Percentiles rank a stretch among this genome's conserved stretches.
Evolutionary conservation across 2,888 invertebrate species (phyloP).

Genomic region (Anthrax anthrax): DNA sequence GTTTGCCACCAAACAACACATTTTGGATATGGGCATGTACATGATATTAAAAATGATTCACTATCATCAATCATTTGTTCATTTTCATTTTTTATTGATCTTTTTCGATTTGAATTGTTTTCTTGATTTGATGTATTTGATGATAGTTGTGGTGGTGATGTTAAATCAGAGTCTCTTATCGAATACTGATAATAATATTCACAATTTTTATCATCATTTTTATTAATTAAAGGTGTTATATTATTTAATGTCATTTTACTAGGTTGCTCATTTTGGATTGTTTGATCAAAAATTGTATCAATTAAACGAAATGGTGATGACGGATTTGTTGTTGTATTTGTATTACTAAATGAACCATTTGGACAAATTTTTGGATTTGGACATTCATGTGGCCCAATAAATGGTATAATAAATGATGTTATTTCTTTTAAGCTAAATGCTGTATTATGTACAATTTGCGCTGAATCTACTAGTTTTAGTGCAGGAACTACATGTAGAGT

Average conservation of each 20-base stretch:
- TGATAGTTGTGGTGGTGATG: background rate
- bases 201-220: background rate
- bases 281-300: slow-evolving; percentile 4
- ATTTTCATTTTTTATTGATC: slow-evolving; percentile 10
- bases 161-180: slow-evolving; percentile 5
- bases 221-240: slow-evolving; percentile 7
- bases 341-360: slow-evolving; percentile 19
- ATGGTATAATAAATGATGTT: slow-evolving; percentile 34
- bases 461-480: slow-evolving; percentile 22
- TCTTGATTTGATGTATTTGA: slow-evolving; percentile 9
- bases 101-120: slow-evolving; percentile 4
- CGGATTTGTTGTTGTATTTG: background rate
- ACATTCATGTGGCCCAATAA: slow-evolving; percentile 34
- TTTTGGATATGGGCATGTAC: slow-evolving; percentile 38
- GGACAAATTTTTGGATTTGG: slow-evolving; percentile 34
- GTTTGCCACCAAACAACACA: slow-evolving; percentile 68
- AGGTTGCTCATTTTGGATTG: background rate
- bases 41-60: slow-evolving; percentile 31
- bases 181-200: slow-evolving; percentile 11
- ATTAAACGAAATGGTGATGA: slow-evolving; percentile 5
- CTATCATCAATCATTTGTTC: background rate
- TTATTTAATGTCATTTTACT: slow-evolving; percentile 4
- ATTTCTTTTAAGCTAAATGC: slow-evolving; percentile 29
- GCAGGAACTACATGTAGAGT: slow-evolving; percentile 34
- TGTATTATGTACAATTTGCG: slow-evolving; percentile 17